Evolutionary conservation across 2,797 vertebrate species (phyloP).

Genomic region (Sebastes trivittatus): DNA sequence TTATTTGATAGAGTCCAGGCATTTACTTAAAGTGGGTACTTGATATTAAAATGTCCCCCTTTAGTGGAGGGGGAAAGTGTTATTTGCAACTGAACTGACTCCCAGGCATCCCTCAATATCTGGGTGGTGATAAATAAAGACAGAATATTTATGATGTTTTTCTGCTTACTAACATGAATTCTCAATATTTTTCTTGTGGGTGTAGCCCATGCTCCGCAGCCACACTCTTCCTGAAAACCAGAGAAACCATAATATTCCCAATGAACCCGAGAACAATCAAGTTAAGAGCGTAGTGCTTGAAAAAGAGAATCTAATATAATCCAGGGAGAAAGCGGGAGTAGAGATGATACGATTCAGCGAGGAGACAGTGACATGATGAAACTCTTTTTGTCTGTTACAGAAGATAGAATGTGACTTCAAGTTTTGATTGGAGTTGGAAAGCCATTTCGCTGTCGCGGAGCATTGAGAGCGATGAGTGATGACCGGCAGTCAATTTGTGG

Average conservation of each 20-base stretch:
- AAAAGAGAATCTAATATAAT: slow-evolving; percentile 10
- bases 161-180: not conserved
- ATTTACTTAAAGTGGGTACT: not conserved
- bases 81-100: not conserved
- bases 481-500: slow-evolving; percentile 14
- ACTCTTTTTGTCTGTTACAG: not conserved
- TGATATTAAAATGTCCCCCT: not conserved
- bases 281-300: not conserved
- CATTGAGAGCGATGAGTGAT: slow-evolving; percentile 5
- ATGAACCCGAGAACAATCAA: not conserved
- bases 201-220: not conserved
- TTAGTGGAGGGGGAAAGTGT: not conserved
- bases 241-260: not conserved
- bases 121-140: not conserved
- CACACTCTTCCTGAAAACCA: not conserved
- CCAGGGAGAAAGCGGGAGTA: not conserved
- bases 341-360: not conserved
- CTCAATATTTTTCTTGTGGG: too few relatives aligned
- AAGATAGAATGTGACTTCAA: not conserved
- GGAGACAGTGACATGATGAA: slow-evolving; percentile 11
- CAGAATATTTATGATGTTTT: not conserved
- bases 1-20: not conserved
- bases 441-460: not conserved
- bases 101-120: not conserved
- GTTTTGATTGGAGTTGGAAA: slow-evolving; percentile 42